phyloP scores from a whole-genome alignment of 2,797 vertebrate species.

The Smutsia temminckii region DNA sequence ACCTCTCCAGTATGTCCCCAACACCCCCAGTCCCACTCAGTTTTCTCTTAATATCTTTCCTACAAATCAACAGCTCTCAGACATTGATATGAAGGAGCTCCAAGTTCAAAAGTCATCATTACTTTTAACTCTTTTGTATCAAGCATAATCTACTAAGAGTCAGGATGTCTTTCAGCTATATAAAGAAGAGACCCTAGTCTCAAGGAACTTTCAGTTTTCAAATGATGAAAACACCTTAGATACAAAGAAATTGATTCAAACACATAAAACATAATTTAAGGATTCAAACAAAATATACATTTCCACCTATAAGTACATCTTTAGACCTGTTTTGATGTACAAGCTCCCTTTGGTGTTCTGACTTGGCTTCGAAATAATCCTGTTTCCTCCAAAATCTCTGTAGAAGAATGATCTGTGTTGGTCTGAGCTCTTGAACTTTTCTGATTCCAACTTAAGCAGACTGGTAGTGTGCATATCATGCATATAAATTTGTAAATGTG shows the following conservation, averaged over 20 bases:
- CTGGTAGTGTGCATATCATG: not conserved
- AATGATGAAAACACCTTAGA: slow-evolving; percentile 14
- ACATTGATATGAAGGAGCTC: not conserved
- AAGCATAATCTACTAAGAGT: not conserved
- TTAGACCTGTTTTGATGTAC: slow-evolving; percentile 33
- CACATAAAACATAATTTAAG: slow-evolving; percentile 39
- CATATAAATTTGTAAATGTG: not conserved
- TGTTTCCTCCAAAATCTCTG: slow-evolving; percentile 4
- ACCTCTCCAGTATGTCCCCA: not conserved
- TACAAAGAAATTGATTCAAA: slow-evolving; percentile 49
- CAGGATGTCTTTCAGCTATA: slow-evolving; percentile 24
- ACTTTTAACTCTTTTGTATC: not conserved
- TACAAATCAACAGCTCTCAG: not conserved
- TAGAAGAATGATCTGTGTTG: not conserved
- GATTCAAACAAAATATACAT: slow-evolving; percentile 53
- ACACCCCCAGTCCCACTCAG: not conserved
- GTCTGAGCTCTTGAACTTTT: not conserved
- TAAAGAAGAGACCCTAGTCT: slow-evolving; percentile 13
- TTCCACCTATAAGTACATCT: slow-evolving; percentile 54
- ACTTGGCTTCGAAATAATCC: slow-evolving; percentile 29
- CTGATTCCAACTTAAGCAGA: not conserved
- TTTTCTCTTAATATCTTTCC: not conserved
- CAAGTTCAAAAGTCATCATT: not conserved
- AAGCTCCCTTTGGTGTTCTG: slow-evolving; percentile 18
- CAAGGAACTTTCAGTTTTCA: not conserved